Base-by-base conservation (phyloP, 2,113 vertebrate species). In the Maccullochella peelii region DNA sequence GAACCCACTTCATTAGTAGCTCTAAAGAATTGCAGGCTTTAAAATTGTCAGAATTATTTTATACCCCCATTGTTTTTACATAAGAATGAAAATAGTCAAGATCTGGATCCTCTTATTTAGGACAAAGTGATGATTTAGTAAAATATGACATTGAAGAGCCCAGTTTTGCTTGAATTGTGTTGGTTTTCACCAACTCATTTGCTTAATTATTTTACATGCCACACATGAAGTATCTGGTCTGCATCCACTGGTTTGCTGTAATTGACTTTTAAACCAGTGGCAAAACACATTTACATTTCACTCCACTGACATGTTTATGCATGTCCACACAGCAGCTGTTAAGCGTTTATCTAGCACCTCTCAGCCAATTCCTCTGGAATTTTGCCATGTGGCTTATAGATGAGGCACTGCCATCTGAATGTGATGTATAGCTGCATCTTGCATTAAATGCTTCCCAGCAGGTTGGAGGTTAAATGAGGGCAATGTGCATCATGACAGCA, bases 401-500 rank as follows among this genome's bases (percentile, higher is more conserved):
- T 38, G 23, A 77, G 54, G 40, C 5, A 0, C 20, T 52, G 38
- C 73, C 20, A 11, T 66, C 65, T 6, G 8, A 77, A 70, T 59
- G 2, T 57, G 36, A 82, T 75, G 10, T 63, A 73, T 77, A 62
- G 62, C 30, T 1, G 61, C 6, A 4, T 72, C 68, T 69, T 38
- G 9, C 38, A 2, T 65, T 65, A 78, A 85, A 84, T 38, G 55
- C 76, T 42, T 79, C 40, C 23, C 58, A 77, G 73, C 77, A 91
- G 71, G 73, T 80, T 78, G 70, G 63, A 57, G 70, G 54, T 78
- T 73, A 82, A 77, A 36, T 44, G 71, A 63, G 63, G n/a, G 55
- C 82, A 80, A 84, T 36, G 52, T 92, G 88, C 82, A 86, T 77
- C 84, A 79, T 54, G 83, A 80, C 84, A 80, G 80, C 61, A 61